Conservation (phyloP, 2,888 invertebrate genomes). For the Periphyllus acericola region DNA sequence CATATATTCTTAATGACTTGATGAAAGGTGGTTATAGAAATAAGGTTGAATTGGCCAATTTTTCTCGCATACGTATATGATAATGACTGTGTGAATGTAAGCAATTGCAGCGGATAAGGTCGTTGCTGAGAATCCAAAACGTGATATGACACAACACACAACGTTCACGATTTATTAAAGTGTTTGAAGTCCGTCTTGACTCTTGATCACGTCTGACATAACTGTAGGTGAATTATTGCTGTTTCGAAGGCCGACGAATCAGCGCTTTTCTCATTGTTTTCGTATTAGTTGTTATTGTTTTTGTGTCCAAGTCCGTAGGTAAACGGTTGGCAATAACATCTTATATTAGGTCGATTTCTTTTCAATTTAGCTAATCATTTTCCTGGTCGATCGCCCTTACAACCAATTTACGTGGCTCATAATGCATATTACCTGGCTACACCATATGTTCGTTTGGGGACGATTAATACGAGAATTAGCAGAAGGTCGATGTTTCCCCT, state of each 20-base stretch:
- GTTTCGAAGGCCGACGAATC: conserved; percentile 50
- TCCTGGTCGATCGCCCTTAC: neutral
- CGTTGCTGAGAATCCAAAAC: conserved; percentile 3
- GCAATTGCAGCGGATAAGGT: conserved; percentile 34
- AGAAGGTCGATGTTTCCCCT: conserved; percentile 47
- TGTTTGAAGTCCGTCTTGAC: conserved; percentile 50
- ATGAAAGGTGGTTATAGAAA: neutral
- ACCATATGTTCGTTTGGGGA: neutral
- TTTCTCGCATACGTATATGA: neutral
- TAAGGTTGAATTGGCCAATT: conserved; percentile 25
- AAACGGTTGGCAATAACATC: conserved; percentile 15
- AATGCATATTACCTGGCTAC: neutral
- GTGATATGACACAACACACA: conserved; percentile 45
- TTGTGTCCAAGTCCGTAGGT: neutral
- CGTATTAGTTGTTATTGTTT: conserved; percentile 33
- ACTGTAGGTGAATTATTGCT: conserved; percentile 45
- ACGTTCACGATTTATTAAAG: conserved; percentile 1
- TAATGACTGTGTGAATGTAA: neutral
- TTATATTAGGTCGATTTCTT: conserved; percentile 10
- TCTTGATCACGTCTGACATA: conserved; percentile 23
- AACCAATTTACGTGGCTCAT: neutral
- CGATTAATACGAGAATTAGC: too few relatives aligned
- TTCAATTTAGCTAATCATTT: neutral
- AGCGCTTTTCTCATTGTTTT: conserved; percentile 43
- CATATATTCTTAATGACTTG: neutral